phyloP scores from a whole-genome alignment of 2,888 invertebrate species.

The Tenthredo amoena region DNA sequence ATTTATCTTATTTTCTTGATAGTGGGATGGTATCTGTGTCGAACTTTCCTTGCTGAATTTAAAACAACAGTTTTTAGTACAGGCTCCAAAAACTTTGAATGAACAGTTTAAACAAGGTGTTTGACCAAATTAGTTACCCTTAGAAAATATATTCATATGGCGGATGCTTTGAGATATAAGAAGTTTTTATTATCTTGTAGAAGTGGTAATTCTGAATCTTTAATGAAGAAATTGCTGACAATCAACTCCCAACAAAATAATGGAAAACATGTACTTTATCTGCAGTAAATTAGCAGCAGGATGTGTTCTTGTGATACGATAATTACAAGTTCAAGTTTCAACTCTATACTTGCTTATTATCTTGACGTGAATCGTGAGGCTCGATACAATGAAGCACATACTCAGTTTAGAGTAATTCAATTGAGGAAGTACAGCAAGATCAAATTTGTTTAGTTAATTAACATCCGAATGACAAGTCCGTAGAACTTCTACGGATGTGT shows the following conservation, averaged over 20 bases:
- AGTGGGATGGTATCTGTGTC: slow-evolving; percentile 10
- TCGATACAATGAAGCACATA: background rate
- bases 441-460: background rate
- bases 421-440: background rate
- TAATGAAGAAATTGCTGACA: background rate
- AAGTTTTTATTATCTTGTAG: background rate
- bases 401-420: background rate
- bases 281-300: background rate
- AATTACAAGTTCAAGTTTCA: background rate
- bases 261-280: background rate
- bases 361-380: background rate
- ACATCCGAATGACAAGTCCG: background rate
- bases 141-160: background rate
- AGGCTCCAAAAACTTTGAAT: background rate
- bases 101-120: background rate
- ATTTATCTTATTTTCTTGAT: slow-evolving; percentile 19
- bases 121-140: background rate
- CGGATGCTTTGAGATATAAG: background rate
- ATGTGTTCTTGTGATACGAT: background rate
- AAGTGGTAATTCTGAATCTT: background rate
- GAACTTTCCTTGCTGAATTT: slow-evolving; percentile 10
- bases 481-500: background rate
- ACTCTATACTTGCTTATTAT: background rate
- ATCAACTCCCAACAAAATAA: background rate
- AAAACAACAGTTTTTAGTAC: background rate